Evolutionary conservation across 2,797 vertebrate genomes (phyloP).

Genomic region (Muscicapa striata): DNA sequence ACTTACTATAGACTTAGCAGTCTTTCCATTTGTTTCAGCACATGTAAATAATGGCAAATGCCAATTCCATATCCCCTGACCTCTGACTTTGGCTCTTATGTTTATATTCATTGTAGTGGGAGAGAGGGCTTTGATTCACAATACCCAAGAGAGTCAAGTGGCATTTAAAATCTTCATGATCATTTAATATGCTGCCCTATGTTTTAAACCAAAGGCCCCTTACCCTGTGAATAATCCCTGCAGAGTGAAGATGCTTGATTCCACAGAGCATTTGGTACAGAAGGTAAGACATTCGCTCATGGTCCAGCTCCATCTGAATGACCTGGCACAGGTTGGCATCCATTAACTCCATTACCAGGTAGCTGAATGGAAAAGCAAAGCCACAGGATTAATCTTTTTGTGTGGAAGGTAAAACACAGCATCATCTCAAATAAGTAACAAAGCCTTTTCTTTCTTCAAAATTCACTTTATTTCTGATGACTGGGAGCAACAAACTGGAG

Average conservation of each 20-base stretch:
- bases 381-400: not conserved
- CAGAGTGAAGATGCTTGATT: constrained; percentile 98
- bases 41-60: not conserved
- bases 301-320: constrained; percentile 99
- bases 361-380: constrained; percentile 79
- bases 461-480: not conserved
- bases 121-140: not conserved
- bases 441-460: not conserved
- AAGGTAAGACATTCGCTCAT: constrained; percentile 98
- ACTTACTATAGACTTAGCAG: not conserved
- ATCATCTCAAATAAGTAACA: not conserved
- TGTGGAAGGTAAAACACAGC: not conserved
- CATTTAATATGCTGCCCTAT: not conserved
- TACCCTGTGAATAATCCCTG: constrained; percentile 99
- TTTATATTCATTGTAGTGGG: not conserved
- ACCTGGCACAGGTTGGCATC: constrained; percentile 99
- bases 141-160: not conserved
- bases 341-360: constrained; percentile 99
- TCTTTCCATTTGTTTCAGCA: not conserved
- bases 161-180: not conserved
- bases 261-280: constrained; percentile 99
- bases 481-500: not conserved
- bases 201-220: constrained; percentile 25
- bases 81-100: not conserved
- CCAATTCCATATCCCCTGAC: not conserved